Evolutionary conservation across 2,797 vertebrate genomes (phyloP).

Genomic region (Cuculus canorus): DNA sequence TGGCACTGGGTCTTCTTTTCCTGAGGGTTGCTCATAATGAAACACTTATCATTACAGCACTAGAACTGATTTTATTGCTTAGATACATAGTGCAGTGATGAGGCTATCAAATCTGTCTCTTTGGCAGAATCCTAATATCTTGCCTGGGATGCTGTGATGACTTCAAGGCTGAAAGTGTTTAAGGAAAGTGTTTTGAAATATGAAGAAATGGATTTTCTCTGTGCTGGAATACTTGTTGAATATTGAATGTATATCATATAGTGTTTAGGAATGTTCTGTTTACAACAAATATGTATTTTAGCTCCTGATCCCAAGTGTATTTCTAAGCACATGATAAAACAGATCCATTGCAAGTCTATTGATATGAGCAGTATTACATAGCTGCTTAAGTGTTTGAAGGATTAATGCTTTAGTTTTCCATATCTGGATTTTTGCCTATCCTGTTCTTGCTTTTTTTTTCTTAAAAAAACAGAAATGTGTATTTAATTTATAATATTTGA

Average conservation of each 20-base stretch:
- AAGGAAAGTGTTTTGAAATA: background rate
- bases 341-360: background rate
- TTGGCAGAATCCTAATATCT: background rate
- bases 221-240: background rate
- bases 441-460: background rate
- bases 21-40: background rate
- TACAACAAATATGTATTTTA: background rate
- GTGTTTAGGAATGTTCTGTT: background rate
- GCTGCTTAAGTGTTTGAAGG: background rate
- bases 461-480: background rate
- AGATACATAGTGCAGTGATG: background rate
- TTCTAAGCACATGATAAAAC: background rate
- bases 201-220: background rate
- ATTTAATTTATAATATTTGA: background rate
- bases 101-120: background rate
- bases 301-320: background rate
- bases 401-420: background rate
- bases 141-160: background rate
- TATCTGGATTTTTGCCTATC: background rate
- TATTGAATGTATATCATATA: background rate
- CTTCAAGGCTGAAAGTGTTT: background rate
- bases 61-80: background rate
- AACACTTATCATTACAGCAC: background rate
- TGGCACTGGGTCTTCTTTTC: background rate
- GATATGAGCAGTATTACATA: background rate